These are phyloP conservation scores for Agriotes lineatus DNA, from an alignment of 2,888 invertebrate species.

Conservation along the genomic window DNA sequence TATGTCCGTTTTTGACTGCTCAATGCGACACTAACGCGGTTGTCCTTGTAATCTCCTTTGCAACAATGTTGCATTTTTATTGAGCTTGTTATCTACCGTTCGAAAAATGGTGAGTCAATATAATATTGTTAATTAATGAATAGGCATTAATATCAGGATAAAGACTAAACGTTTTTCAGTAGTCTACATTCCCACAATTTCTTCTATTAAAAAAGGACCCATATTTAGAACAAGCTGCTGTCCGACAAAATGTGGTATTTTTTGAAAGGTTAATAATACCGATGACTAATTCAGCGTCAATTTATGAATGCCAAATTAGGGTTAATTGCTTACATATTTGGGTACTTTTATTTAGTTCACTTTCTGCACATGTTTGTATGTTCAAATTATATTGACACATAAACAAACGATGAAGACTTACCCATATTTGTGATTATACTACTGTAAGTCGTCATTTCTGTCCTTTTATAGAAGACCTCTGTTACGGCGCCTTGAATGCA, in stretches of 20 bases:
- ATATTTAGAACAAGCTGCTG: neutral
- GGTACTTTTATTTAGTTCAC: constrained; percentile 12
- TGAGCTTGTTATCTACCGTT: too few species aligned
- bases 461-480: constrained; percentile 22
- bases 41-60: neutral
- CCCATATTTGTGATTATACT: constrained; percentile 14
- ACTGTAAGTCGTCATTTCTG: constrained; percentile 5
- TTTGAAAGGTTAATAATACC: neutral
- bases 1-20: too few species aligned
- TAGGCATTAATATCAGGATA: too few species aligned
- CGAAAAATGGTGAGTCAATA: too few species aligned
- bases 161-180: neutral
- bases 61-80: too few species aligned
- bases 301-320: constrained; percentile 18
- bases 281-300: constrained; percentile 12
- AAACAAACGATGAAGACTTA: constrained; percentile 5
- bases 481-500: constrained; percentile 5
- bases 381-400: neutral
- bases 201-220: neutral
- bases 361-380: constrained; percentile 7
- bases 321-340: constrained; percentile 15
- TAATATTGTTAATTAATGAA: too few species aligned
- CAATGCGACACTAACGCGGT: too few species aligned
- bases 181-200: too few species aligned
- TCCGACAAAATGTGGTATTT: neutral